Conservation (phyloP, 2,797 vertebrate genomes). For the Micromesistius poutassou region DNA sequence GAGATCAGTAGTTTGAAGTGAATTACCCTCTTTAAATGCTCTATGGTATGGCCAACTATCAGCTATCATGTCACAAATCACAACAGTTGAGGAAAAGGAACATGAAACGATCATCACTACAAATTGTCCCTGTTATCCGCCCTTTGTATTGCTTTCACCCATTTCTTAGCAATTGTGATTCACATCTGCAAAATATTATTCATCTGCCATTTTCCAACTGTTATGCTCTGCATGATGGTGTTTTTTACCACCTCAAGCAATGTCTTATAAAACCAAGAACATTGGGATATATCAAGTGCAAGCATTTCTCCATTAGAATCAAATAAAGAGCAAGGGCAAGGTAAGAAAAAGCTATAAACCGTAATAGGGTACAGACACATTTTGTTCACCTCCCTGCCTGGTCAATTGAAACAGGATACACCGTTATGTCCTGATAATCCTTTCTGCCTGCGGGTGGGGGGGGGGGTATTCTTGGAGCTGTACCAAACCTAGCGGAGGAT, state of each 20-base stretch:
- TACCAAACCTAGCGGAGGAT: constrained; percentile 12
- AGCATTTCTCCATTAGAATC: constrained; percentile 20
- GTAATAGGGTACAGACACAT: constrained; percentile 38
- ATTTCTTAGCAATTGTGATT: neutral
- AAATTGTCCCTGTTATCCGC: neutral
- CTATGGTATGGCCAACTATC: neutral
- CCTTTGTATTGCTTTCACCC: neutral
- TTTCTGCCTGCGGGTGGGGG: neutral
- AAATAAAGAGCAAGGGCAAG: constrained; percentile 27
- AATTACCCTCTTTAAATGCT: neutral
- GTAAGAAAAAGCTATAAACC: neutral
- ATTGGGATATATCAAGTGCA: constrained; percentile 3
- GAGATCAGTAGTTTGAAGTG: neutral
- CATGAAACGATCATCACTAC: neutral
- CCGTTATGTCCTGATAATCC: constrained; percentile 31
- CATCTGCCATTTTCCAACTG: neutral
- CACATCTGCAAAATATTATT: neutral
- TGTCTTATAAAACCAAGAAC: neutral
- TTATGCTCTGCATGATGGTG: neutral
- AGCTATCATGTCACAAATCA: neutral
- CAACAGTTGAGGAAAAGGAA: neutral
- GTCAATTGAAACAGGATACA: constrained; percentile 49
- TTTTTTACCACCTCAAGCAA: neutral
- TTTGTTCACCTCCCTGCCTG: constrained; percentile 29
- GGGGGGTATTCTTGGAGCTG: neutral